Evolutionary conservation across 2,888 invertebrate genomes (phyloP), one percentile per base, ranked within the genome.

Genomic region (Serripes groenlandicus): DNA sequence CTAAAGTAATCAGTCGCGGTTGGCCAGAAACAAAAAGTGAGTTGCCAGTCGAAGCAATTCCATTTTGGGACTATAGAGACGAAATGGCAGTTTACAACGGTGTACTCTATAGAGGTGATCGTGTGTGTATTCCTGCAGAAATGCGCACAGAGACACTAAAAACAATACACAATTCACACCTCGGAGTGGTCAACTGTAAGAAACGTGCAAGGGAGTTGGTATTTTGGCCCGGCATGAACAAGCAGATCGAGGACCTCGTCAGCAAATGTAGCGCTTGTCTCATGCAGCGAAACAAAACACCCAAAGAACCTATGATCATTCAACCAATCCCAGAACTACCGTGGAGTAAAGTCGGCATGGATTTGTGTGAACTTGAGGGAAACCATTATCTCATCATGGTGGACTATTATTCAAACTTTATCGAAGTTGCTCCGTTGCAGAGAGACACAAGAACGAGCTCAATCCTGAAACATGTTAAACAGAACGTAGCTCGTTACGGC

Each of bases 141-240:
- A 4, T 83, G 32, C 30, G 71, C 0, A 30, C 34, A 32, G 83
- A 78, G 64, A 85, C 77, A 54, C 52, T 81, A 28, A 68, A 72
- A 15, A 34, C 32, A 9, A 71, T 81, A 23, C 81, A 85, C 68
- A 60, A 64, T 26, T 75, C 82, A 5, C 87, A 87, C 42, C 34
- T 84, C 18, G 84, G 82, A 49, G 75, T 78, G n/a, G 81, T 78
- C 1, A 86, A 83, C 49, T 86, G 81, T 69, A 86, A 78, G 34
- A 69, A 37, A 30, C 9, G 77, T 15, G 79, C 81, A 7, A 49
- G 79, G n/a, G 83, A 84, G 21, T 58, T 74, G 18, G 58, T 81
- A 28, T 83, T 62, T 52, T 83, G 78, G 79, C 76, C 74, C 21
- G 77, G 79, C 0, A 84, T 82, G 83, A 76, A 58, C 21, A 66